Evolutionary conservation across 2,797 vertebrate genomes (phyloP), one percentile per base, ranked within the genome.

Genomic region (Cryptoprocta ferox): DNA sequence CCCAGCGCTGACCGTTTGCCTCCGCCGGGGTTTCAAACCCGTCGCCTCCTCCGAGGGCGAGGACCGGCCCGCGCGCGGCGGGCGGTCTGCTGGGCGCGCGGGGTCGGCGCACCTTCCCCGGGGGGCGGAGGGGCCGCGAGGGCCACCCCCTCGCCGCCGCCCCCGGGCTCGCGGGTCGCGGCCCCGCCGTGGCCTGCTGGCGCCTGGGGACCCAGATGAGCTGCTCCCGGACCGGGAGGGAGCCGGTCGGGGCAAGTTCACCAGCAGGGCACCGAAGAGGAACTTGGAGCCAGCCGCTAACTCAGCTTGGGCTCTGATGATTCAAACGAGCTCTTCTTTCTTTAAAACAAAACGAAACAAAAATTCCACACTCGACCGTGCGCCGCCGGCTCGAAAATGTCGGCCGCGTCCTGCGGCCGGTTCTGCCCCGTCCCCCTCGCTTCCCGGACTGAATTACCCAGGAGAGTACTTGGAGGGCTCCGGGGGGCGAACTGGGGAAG

Each of bases 331-430:
- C n/a, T 26, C 53, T 70, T 76, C 32, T 50, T 92, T 92, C 75
- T 88, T 83, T 42, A 37, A 88, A 97, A 89, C 37, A 81, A 95
- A 97, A 97, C 59, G 82, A 97, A 98, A 96, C 89, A 95, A 89
- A 95, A 88, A 84, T 88, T 80, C 50, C 65, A 93, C 89, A 70
- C 63, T 80, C 24, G 2, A 68, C 42, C 32, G 37, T 37, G 32
- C 1, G 7, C 70, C 0, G 45, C 37, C 73, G n/a, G 56, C 79
- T 87, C 15, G 2, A 35, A 89, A n/a, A 75, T 85, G 37, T 0
- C 6, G 66, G 19, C 68, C 6, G 35, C 73, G 39, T 42, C n/a
- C 21, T 10, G 79, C 0, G 3, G 61, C 48, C 4, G 5, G 19
- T 78, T 88, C 48, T 68, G 21, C 48, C 24, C 21, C 35, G 80